Conservation (phyloP, 2,888 invertebrate species). For the Candidula unifasciata region DNA sequence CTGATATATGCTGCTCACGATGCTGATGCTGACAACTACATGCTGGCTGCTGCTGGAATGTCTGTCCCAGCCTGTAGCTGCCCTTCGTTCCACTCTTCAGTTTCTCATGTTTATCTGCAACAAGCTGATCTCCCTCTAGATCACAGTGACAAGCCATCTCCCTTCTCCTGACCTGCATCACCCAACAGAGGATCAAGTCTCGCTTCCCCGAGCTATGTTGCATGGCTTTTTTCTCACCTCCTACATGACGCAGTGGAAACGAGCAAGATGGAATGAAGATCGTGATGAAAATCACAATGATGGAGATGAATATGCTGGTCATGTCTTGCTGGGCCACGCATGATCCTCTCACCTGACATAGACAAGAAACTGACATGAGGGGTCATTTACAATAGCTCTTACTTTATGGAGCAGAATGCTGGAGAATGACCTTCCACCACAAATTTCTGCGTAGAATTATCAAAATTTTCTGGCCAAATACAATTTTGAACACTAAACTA, state of each 20-base stretch:
- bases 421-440: too few species aligned
- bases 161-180: slow-evolving; percentile 31
- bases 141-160: background rate
- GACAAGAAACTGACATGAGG: background rate
- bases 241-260: slow-evolving; percentile 26
- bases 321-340: slow-evolving; percentile 23
- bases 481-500: too few species aligned
- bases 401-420: too few species aligned
- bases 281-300: background rate
- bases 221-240: slow-evolving; percentile 2
- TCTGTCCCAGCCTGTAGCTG: too few species aligned
- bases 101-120: background rate
- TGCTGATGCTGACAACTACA: background rate
- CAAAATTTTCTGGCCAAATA: too few species aligned
- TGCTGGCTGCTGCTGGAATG: background rate
- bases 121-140: background rate
- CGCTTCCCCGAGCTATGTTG: background rate
- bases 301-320: background rate
- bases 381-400: background rate
- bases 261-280: background rate
- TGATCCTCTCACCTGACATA: slow-evolving; percentile 35
- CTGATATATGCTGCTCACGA: slow-evolving; percentile 4
- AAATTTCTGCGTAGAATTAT: too few species aligned
- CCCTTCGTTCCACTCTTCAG: background rate
- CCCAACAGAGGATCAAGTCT: slow-evolving; percentile 40